Evolutionary conservation across 2,113 vertebrate species (phyloP).

Genomic region (Zingel zingel): DNA sequence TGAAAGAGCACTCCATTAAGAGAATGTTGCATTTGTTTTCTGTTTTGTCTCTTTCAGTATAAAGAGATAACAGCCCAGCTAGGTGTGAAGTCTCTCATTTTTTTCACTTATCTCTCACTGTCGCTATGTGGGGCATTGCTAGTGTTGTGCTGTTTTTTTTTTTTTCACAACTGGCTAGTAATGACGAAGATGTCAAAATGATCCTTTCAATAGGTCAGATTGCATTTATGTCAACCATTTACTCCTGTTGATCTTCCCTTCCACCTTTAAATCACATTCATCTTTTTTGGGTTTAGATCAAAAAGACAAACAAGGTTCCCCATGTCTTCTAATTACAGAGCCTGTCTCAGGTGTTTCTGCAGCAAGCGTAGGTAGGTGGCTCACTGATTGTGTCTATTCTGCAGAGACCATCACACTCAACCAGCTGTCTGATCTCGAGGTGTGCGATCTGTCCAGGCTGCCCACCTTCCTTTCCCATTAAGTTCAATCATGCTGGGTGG

Average conservation of each 20-base stretch:
- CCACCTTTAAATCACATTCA: slow-evolving; percentile 12
- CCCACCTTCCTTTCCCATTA: slow-evolving; percentile 70
- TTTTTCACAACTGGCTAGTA: background rate
- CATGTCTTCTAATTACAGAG: slow-evolving; percentile 4
- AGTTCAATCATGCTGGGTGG: slow-evolving; percentile 62
- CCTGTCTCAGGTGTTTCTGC: slow-evolving; percentile 39
- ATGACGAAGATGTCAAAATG: background rate
- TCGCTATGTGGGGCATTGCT: background rate
- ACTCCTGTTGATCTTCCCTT: background rate
- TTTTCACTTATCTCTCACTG: background rate
- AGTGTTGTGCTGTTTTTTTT: background rate
- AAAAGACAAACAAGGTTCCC: slow-evolving; percentile 11
- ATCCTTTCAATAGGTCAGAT: background rate
- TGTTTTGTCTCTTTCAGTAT: background rate
- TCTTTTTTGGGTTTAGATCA: background rate
- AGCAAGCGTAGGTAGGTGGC: slow-evolving; percentile 27
- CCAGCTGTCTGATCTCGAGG: slow-evolving; percentile 45
- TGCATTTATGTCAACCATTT: too few species aligned
- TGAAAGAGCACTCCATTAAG: background rate
- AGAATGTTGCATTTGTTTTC: background rate
- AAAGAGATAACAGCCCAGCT: slow-evolving; percentile 1
- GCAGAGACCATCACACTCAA: slow-evolving; percentile 36
- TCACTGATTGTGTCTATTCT: slow-evolving; percentile 49
- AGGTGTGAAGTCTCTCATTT: slow-evolving; percentile 13
- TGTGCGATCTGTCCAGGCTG: slow-evolving; percentile 63